Percentiles rank a stretch among this genome's conserved stretches.
These are phyloP conservation scores for Drosophila oshimai DNA, from an alignment of 1,140 invertebrate species.

Conservation along the genomic window DNA sequence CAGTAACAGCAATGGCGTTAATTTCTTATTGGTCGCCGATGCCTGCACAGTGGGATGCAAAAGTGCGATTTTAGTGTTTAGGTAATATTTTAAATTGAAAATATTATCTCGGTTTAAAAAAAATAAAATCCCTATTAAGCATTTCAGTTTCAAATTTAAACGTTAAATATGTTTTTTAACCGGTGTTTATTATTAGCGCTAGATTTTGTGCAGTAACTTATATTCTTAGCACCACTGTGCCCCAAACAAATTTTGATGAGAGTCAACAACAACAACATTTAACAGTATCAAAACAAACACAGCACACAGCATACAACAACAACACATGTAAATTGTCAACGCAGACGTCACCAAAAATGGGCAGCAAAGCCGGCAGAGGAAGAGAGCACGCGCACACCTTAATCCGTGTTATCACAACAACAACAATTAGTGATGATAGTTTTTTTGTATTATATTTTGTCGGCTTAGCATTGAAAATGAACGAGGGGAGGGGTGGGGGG, in stretches of 20 bases:
- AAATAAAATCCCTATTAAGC: no score
- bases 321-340: slow-evolving; percentile 57
- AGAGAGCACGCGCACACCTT: slow-evolving; percentile 42
- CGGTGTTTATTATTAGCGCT: background rate
- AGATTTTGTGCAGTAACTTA: background rate
- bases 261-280: slow-evolving; percentile 18
- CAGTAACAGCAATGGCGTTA: slow-evolving; percentile 56
- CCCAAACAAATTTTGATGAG: slow-evolving; percentile 11
- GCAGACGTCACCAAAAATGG: slow-evolving; percentile 19
- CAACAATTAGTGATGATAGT: slow-evolving; percentile 48
- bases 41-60: slow-evolving; percentile 14
- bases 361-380: background rate
- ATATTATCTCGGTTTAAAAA: no score
- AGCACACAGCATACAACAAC: no score
- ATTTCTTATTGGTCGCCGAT: slow-evolving; percentile 51
- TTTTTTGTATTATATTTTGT: slow-evolving; percentile 17
- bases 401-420: slow-evolving; percentile 26
- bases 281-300: slow-evolving; percentile 56
- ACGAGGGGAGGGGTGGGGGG: background rate
- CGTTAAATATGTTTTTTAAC: no score
- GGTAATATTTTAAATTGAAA: no score
- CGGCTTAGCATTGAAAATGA: slow-evolving; percentile 55
- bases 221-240: slow-evolving; percentile 12
- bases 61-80: no score
- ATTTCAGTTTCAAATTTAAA: no score